Evolutionary conservation across 2,113 vertebrate genomes (phyloP).

Genomic region (Tinamus guttatus): DNA sequence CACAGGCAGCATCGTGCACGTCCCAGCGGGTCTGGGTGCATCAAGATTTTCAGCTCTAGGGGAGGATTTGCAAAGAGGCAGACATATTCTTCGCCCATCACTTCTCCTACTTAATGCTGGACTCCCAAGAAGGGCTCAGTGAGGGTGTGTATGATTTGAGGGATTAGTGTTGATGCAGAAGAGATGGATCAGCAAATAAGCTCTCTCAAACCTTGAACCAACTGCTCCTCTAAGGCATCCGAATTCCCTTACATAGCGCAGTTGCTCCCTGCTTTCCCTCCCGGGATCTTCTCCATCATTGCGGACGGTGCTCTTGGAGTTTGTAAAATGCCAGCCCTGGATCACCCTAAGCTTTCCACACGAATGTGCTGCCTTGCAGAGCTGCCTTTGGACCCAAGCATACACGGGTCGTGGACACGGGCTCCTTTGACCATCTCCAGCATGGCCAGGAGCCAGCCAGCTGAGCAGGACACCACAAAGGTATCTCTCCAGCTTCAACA

Average conservation of each 20-base stretch:
- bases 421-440: not conserved
- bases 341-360: not conserved
- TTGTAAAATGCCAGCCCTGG: not conserved
- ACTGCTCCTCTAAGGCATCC: not conserved
- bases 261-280: not conserved
- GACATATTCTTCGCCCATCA: not conserved
- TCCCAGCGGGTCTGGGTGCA: not conserved
- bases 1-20: rapidly evolving
- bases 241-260: rapidly evolving
- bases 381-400: not conserved
- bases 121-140: not conserved
- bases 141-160: not conserved
- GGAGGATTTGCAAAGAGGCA: not conserved
- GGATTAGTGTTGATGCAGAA: not conserved
- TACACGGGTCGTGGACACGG: no score
- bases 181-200: rapidly evolving
- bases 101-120: not conserved
- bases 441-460: rapidly evolving
- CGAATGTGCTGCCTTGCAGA: rapidly evolving
- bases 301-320: rapidly evolving
- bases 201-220: not conserved
- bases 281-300: rapidly evolving
- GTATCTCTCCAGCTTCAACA: rapidly evolving
- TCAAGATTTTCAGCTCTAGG: rapidly evolving
- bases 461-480: not conserved